Base-by-base conservation (phyloP, 2,888 invertebrate genomes). In the Leucophora obtusa region DNA sequence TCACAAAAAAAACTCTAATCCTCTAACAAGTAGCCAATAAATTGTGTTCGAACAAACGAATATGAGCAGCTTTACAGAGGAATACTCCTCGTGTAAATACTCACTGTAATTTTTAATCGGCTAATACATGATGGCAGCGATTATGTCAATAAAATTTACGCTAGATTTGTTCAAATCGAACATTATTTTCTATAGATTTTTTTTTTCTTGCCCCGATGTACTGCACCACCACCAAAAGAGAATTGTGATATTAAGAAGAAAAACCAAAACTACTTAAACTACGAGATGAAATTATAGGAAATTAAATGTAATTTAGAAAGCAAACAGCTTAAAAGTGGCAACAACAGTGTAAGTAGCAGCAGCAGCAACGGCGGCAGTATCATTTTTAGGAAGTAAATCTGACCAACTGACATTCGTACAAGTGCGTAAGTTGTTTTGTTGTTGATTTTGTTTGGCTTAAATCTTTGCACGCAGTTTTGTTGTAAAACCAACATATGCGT, bases 141-240 rank as follows among this genome's bases (percentile, higher is more conserved):
- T 79, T 79, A 79, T 79, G 79, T 75, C 79, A 75, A 79, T 79
- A 79, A 75, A 79, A 79, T 74, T 71, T 78, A 79, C 69, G 51
- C 65, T 5, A 71, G 66, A 75, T 60, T 79, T 65, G 24, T 66
- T n/a, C 11, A 59, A 71, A 79, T 70, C 65, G 54, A 66, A 77
- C 60, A 63, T 63, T 58, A 63, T 58, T 60, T 33, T n/a, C 24
- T 24, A 14, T 28, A 14, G n/a, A 47, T n/a, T 43, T 0, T 18
- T 43, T n/a, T 50, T 17, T 10, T n/a, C 2, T 28, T 2, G 15
- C n/a, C n/a, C n/a, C 17, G 14, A 7, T 11, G 5, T 15, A 35
- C 10, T 38, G 11, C 3, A 47, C 17, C 47, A 59, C 60, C 24
- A 70, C 54, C 38, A 63, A 58, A 50, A 28, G 62, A 56, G 62